phyloP scores from a whole-genome alignment of 1,140 invertebrate species.

The Cydia pomonella region DNA sequence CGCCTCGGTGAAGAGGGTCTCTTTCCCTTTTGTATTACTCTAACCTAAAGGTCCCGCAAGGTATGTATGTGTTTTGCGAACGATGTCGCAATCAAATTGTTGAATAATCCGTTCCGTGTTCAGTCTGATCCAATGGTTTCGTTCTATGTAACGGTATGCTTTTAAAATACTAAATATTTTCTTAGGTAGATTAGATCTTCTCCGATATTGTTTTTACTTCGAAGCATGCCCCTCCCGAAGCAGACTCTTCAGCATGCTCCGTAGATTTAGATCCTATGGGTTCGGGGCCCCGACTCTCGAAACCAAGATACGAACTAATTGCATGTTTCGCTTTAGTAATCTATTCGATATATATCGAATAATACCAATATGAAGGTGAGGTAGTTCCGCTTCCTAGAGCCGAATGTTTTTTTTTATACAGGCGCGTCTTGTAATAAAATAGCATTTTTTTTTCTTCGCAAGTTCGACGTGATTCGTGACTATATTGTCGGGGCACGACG shows the following conservation, averaged over 20 bases:
- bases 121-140: conserved; percentile 65
- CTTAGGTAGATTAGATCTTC: conserved; percentile 58
- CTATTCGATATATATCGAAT: conserved; percentile 32
- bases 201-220: conserved; percentile 48
- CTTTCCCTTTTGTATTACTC: not conserved
- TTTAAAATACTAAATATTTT: conserved; percentile 58
- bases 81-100: not conserved
- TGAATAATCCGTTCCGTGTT: conserved; percentile 40
- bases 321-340: conserved; percentile 62
- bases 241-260: conserved; percentile 64
- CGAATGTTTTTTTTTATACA: conserved; percentile 19
- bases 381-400: conserved; percentile 17
- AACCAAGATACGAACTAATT: conserved; percentile 61
- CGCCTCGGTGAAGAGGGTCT: conserved; percentile 32
- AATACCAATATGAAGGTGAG: conserved; percentile 1
- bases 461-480: conserved; percentile 12
- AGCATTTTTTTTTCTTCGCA: not conserved
- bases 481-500: not conserved
- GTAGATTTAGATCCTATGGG: conserved; percentile 50
- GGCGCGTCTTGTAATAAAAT: conserved; percentile 17
- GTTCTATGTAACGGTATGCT: conserved; percentile 54
- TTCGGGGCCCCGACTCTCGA: conserved; percentile 46
- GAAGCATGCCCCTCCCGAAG: conserved; percentile 62
- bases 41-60: conserved; percentile 22
- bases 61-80: conserved; percentile 28